Evolutionary conservation across 2,888 invertebrate genomes (phyloP), one percentile per base, ranked within the genome.

Genomic region (Cosmorhoe ocellata): DNA sequence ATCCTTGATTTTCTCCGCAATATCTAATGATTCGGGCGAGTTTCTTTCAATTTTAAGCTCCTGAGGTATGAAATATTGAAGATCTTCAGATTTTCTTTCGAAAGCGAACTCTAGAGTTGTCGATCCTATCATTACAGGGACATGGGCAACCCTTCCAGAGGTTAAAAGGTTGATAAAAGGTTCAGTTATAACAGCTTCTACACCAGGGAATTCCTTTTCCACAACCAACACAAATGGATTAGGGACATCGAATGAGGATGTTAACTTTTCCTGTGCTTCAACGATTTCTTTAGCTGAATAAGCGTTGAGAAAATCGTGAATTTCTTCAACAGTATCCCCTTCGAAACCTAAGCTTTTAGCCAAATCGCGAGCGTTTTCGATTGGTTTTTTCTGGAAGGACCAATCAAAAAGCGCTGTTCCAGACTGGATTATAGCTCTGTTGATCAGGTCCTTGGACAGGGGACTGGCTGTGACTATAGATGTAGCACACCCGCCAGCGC

Each of bases 121-220:
- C 0, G 79, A 58, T 0, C 90, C 90, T 3, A 88, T 77, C 84
- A 90, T 86, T 1, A 83, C 59, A 0, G 90, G 89, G 0, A 79
- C 57, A 4, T 87, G 74, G 0, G 87, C 77, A 0, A 82, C 67
- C 9, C 87, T 66, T 0, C 90, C 90, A 0, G 88, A 85, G 1
- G 79, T 84, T 0, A 90, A 37, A 1, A 86, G 31, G 26, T 84
- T 78, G 2, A 77, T 68, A 28, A 84, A 86, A 0, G 81, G 59
- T 51, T 90, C 89, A 0, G 80, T 81, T 2, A 85, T 49, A 1
- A 81, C 70, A 0, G 83, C 74, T 59, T 88, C 86, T 0, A 84
- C 81, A 0, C 74, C 80, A 0, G 79, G 76, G 34, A 88, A 90
- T 50, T 89, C 88, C 12, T 82, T 86, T 54, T 90, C 90, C 0